Evolutionary conservation across 2,113 vertebrate genomes (phyloP).

Genomic region (Penelope pileata): DNA sequence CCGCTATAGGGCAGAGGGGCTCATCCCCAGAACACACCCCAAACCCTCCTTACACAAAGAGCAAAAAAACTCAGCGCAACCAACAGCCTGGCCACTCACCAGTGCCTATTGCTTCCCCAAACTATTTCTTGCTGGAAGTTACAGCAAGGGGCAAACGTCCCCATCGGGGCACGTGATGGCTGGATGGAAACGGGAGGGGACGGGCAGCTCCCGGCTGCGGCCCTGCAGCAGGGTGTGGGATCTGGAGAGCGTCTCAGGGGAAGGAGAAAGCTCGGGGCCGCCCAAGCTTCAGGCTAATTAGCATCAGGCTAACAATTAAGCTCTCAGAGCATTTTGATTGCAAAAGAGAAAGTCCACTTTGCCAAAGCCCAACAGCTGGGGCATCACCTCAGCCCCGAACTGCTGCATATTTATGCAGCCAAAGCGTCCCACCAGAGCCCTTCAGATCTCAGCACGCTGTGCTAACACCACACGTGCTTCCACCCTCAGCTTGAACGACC

Average conservation of each 20-base stretch:
- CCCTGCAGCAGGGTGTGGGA: neutral
- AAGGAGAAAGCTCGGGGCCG: rapidly evolving
- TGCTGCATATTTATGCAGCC: rapidly evolving
- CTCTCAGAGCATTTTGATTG: neutral
- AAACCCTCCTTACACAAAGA: neutral
- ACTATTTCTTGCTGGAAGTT: neutral
- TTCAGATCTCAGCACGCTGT: neutral
- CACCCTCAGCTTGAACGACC: neutral
- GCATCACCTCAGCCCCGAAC: neutral
- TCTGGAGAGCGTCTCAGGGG: neutral
- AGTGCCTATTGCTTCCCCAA: neutral
- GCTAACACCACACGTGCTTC: rapidly evolving
- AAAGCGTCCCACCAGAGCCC: neutral
- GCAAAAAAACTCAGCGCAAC: neutral
- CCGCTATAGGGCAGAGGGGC: rapidly evolving
- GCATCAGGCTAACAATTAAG: neutral
- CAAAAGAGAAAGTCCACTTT: neutral
- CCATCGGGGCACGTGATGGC: neutral
- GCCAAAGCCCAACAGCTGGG: neutral
- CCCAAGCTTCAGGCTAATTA: neutral
- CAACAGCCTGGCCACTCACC: neutral
- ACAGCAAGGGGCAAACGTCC: neutral
- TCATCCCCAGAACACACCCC: neutral
- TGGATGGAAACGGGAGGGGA: neutral
- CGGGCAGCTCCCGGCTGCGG: neutral